Conservation (phyloP, 2,888 invertebrate species). For the Hyposoter dolosus region DNA sequence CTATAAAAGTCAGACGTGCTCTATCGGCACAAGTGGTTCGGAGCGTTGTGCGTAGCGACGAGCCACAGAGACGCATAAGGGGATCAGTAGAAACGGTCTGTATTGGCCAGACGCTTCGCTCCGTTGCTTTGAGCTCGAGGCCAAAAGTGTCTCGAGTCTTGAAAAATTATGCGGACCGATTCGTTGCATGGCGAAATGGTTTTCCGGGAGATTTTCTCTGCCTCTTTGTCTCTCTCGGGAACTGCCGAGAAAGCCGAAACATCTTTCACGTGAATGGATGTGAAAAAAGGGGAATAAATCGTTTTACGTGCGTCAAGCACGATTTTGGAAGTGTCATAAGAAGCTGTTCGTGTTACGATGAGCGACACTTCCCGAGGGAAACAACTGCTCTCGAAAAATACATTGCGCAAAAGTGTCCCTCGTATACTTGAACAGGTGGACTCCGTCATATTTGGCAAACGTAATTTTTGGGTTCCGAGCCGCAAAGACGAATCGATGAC, state of each 20-base stretch:
- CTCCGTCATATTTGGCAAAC: conserved; percentile 36
- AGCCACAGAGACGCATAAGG: conserved; percentile 1
- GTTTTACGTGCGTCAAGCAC: conserved; percentile 31
- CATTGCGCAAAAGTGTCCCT: not conserved
- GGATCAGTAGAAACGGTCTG: conserved; percentile 52
- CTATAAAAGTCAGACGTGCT: conserved; percentile 44
- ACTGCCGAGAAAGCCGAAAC: not conserved
- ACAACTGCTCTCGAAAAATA: conserved; percentile 10
- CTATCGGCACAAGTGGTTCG: conserved; percentile 9
- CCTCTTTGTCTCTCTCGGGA: not conserved
- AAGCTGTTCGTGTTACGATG: conserved; percentile 19
- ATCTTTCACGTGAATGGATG: not conserved
- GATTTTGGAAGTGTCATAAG: conserved; percentile 11
- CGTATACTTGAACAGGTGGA: conserved; percentile 15
- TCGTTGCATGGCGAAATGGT: conserved; percentile 16
- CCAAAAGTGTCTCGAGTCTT: conserved; percentile 22
- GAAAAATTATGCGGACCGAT: conserved; percentile 6
- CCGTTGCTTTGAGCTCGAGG: conserved; percentile 6
- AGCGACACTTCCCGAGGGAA: conserved; percentile 36
- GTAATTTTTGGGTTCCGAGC: not conserved
- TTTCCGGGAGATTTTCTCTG: not conserved
- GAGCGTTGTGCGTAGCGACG: not conserved
- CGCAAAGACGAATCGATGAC: conserved; percentile 32
- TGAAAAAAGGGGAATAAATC: not conserved
- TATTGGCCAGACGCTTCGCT: conserved; percentile 38